These are phyloP conservation scores for Ctenomys sociabilis DNA, from an alignment of 2,113 vertebrate genomes.

Conservation along the genomic window DNA sequence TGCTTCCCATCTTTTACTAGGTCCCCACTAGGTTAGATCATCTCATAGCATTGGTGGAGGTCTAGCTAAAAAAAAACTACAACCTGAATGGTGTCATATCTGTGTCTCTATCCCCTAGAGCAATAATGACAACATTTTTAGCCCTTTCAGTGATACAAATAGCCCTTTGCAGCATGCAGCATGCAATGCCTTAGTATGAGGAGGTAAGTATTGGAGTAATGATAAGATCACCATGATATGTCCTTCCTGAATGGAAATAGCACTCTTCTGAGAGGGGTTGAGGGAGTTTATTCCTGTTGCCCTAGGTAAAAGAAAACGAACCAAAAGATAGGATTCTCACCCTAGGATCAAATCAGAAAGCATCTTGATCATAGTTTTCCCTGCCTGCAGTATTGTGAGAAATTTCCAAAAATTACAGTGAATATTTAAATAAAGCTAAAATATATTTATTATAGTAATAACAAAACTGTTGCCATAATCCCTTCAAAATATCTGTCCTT, in stretches of 20 bases:
- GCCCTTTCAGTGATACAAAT: neutral
- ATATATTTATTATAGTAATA: neutral
- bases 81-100: neutral
- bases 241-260: neutral
- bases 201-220: neutral
- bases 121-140: neutral
- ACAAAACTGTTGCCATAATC: neutral
- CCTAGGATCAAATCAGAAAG: neutral
- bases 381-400: neutral
- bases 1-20: neutral
- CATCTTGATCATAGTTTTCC: neutral
- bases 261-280: neutral
- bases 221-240: neutral
- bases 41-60: neutral
- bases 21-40: neutral
- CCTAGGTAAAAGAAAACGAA: neutral
- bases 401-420: neutral
- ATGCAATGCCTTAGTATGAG: neutral
- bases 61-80: neutral
- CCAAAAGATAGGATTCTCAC: neutral
- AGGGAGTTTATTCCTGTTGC: neutral
- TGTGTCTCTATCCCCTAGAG: neutral
- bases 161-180: neutral
- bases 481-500: neutral
- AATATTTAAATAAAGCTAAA: neutral